These are phyloP conservation scores for Callithrix jacchus DNA, from an alignment of 2,113 vertebrate species.

Conservation along the genomic window DNA sequence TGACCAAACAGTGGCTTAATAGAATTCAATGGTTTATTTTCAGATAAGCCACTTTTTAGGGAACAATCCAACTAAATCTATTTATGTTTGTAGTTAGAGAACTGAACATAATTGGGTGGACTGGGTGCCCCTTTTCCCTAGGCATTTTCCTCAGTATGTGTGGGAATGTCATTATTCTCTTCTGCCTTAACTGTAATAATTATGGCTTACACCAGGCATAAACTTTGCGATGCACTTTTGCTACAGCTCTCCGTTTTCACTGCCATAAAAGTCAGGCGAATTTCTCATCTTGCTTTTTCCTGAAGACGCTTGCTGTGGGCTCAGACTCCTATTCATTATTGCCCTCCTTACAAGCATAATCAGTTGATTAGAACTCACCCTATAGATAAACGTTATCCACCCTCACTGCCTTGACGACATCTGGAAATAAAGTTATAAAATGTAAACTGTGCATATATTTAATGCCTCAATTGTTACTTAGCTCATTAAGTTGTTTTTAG, in stretches of 20 bases:
- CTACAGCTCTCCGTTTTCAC: not conserved
- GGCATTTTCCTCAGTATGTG: not conserved
- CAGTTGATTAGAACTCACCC: not conserved
- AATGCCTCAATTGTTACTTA: not conserved
- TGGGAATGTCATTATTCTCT: not conserved
- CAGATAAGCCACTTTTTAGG: not conserved
- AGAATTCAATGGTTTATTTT: constrained; percentile 7
- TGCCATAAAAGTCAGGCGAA: not conserved
- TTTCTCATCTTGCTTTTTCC: not conserved
- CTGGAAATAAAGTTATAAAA: not conserved
- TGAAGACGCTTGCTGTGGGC: not conserved
- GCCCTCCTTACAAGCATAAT: not conserved
- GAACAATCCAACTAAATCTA: not conserved
- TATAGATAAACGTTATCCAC: not conserved
- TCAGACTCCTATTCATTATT: not conserved
- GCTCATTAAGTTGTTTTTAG: not conserved
- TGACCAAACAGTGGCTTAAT: not conserved
- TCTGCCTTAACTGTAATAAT: not conserved
- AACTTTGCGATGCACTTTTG: not conserved
- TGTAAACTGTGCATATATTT: not conserved
- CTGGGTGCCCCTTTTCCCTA: not conserved
- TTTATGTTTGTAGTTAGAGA: not conserved
- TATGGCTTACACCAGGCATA: not conserved
- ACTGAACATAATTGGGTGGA: not conserved
- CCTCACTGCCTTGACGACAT: not conserved